Evolutionary conservation across 2,888 invertebrate species (phyloP), one percentile per base, ranked within the genome.

Genomic region (Pollenia angustigena): DNA sequence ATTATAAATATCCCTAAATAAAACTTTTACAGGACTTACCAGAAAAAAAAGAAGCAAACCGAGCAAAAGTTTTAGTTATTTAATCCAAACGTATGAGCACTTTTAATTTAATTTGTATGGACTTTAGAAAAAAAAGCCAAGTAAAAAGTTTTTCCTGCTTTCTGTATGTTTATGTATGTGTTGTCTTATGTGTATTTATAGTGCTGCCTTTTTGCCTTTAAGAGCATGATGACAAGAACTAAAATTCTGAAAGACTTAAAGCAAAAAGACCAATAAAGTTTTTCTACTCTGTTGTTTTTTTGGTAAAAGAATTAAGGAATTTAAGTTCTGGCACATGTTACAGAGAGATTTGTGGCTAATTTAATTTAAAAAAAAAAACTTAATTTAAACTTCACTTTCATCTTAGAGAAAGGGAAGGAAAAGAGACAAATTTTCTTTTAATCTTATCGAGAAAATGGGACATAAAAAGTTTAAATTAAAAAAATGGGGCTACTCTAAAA

Each of bases 91-190:
- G 44, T 56, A 54, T 23, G 14, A 44, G 46, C 40, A 50, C 23
- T 81, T 81, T 81, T 81, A 72, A 81, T 72, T 81, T 81, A 81
- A 81, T 81, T 72, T 81, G 48, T 64, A 54, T 72, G 56, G 72
- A 81, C 16, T 72, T 64, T 56, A 46, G 44, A 52, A 62, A 52
- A 44, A 54, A 71, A 44, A 56, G 14, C 12, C 2, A 44, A 12
- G 44, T 32, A 23, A 56, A 69, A 69, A 69, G 32, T 40, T 50
- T n/a, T 60, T 42, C 2, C 60, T 23, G 6, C 16, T 32, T 18
- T 23, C 1, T n/a, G 46, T 23, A 46, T 1, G 48, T 50, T 10
- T 68, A 9, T 50, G 32, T 68, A 7, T 18, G 11, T 64, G 18
- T 23, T 56, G 2, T 23, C 23, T 23, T 32, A 32, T 32, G 32